These are phyloP conservation scores for Clostera curtula DNA, from an alignment of 2,888 invertebrate genomes.

Conservation along the genomic window DNA sequence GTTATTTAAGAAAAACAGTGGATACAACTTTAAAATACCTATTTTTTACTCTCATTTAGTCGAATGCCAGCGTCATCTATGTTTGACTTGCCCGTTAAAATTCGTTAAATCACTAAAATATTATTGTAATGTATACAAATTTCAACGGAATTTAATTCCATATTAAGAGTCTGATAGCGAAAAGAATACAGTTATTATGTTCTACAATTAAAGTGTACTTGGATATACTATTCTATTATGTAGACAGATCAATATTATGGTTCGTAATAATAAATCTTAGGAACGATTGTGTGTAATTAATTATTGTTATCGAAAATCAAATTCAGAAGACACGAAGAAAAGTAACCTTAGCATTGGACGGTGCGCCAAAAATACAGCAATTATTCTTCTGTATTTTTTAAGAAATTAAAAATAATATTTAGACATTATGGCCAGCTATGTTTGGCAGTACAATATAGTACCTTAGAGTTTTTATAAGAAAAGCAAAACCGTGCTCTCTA, in stretches of 20 bases:
- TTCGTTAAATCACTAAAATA: conserved; percentile 17
- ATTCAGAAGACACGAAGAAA: conserved; percentile 15
- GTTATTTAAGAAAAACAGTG: no score
- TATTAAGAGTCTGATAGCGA: no score
- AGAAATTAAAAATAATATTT: conserved; percentile 17
- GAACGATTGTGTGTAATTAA: conserved; percentile 37
- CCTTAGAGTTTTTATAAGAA: conserved; percentile 62
- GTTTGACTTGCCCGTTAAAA: no score
- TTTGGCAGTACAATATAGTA: conserved; percentile 31
- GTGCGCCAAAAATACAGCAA: conserved; percentile 44
- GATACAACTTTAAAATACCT: no score
- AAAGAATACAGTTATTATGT: conserved; percentile 22
- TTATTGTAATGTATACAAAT: conserved; percentile 18
- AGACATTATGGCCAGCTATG: conserved; percentile 18
- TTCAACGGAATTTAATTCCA: conserved; percentile 24
- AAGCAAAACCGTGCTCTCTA: conserved; percentile 73
- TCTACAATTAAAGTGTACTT: conserved; percentile 27
- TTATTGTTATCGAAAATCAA: conserved; percentile 17
- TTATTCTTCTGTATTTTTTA: conserved; percentile 18
- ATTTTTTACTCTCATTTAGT: no score
- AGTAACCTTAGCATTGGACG: conserved; percentile 43
- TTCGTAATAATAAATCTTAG: conserved; percentile 44
- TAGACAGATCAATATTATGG: conserved; percentile 44
- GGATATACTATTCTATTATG: conserved; percentile 26
- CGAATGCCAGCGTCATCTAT: no score